Evolutionary conservation across 2,888 invertebrate species (phyloP), one percentile per base, ranked within the genome.

Genomic region (Habroteleia sp.): DNA sequence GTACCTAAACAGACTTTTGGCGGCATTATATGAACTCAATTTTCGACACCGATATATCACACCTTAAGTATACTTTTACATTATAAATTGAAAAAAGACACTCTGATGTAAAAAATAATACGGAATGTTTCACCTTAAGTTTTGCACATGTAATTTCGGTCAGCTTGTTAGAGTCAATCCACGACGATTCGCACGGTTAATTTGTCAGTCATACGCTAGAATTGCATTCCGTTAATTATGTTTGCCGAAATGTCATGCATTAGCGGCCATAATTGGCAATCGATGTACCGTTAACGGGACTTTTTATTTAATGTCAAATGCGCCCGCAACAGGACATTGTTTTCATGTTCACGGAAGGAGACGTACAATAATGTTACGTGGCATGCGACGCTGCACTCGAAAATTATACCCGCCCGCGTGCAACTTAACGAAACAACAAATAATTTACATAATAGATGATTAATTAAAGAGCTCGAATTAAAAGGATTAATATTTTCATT

Each of bases 191-290:
- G 39, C 37, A 37, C 27, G 17, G 44, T 46, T 46, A 35, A 46
- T 60, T 60, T 35, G 39, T 62, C 62, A 62, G 39, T 29, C 46
- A 27, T 27, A 25, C 31, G 10, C 5, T 2, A 1, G 25, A n/a
- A 31, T 27, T 23, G 39, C 20, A 41, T 62, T 71, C 60, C 62
- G 54, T 71, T 71, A 56, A 71, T 46, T 39, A 56, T 41, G 56
- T 58, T 58, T 58, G 46, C 48, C 63, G 46, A 63, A 69, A 63
- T 74, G 63, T 56, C 63, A 65, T 58, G 74, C 69, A 74, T 74
- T 74, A 42, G 23, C 63, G 63, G 68, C 1, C 63, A 41, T 65
- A 69, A 71, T 60, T 69, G 69, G 54, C 46, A 46, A 60, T 65
- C 69, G 42, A 69, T 65, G 58, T 46, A 39, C 42, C 44, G 29